A percentile compares a stretch with the other conserved stretches of the same genome.
phyloP scores from a whole-genome alignment of 53 echinoderm and acorn worm species.

The Actinopyga echinites region DNA sequence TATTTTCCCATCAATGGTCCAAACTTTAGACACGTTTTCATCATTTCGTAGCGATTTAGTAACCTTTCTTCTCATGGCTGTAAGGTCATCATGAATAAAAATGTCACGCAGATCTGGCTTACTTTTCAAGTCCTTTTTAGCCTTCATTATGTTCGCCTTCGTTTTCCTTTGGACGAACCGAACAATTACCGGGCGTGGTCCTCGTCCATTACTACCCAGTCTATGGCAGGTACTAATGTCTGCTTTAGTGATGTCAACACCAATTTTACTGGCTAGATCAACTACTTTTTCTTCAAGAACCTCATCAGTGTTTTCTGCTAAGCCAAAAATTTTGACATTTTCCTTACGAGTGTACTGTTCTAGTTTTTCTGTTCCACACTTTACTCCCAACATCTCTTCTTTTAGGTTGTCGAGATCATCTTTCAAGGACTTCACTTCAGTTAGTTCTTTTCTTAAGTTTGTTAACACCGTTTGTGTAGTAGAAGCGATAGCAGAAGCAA shows the following conservation, averaged over 20 bases:
- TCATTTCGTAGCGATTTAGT: background rate
- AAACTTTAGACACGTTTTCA: background rate
- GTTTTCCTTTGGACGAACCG: conserved; percentile 14
- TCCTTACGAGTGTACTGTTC: conserved; percentile 36
- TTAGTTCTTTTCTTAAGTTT: too few species aligned
- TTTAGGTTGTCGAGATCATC: too few species aligned
- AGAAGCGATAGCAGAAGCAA: too few species aligned
- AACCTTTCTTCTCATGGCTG: background rate
- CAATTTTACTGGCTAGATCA: background rate
- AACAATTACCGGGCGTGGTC: conserved; percentile 2
- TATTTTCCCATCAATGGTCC: conserved; percentile 12
- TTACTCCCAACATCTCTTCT: too few species aligned
- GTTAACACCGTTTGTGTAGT: too few species aligned
- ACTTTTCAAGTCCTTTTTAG: conserved; percentile 9
- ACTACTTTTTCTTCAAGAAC: background rate
- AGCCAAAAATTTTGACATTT: conserved; percentile 6
- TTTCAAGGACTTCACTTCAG: too few species aligned
- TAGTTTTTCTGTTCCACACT: background rate
- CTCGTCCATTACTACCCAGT: background rate
- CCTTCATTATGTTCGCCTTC: conserved; percentile 37
- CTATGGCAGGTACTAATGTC: conserved; percentile 38
- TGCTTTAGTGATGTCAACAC: background rate
- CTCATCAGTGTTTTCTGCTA: background rate
- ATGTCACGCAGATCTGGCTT: background rate
- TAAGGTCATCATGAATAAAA: conserved; percentile 11